These are phyloP conservation scores for Eira barbara DNA, from an alignment of 2,113 vertebrate genomes.

Conservation along the genomic window DNA sequence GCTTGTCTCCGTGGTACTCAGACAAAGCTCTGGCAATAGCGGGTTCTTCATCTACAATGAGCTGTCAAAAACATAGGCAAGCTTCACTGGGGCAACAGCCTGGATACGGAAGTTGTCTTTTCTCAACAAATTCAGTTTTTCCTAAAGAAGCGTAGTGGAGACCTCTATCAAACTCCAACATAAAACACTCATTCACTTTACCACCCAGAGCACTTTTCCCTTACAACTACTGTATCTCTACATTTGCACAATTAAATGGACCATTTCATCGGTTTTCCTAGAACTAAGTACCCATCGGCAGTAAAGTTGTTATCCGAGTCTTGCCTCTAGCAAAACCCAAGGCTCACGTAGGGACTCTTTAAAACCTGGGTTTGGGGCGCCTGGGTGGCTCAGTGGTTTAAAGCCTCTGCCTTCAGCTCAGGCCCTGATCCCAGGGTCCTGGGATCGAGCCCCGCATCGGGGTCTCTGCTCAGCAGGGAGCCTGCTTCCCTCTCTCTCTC, in stretches of 20 bases:
- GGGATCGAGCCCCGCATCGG: too few relatives aligned
- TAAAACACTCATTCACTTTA: background rate
- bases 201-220: background rate
- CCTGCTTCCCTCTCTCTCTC: too few relatives aligned
- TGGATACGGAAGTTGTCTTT: background rate
- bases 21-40: background rate
- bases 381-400: too few relatives aligned
- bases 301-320: background rate
- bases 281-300: constrained; percentile 13
- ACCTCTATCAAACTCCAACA: background rate
- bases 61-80: background rate
- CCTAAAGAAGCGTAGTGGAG: background rate
- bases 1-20: background rate
- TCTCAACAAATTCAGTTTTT: background rate
- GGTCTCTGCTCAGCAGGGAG: too few relatives aligned
- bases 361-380: background rate
- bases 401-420: too few relatives aligned
- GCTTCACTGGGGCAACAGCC: background rate
- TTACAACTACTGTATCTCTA: background rate
- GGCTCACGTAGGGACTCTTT: background rate
- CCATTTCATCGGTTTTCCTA: background rate
- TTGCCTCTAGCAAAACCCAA: background rate
- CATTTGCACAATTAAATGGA: constrained; percentile 10
- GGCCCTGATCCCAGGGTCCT: too few relatives aligned
- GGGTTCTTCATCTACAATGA: background rate